Base-by-base conservation (phyloP, 2,888 invertebrate species). In the Watsonalla cultraria region DNA sequence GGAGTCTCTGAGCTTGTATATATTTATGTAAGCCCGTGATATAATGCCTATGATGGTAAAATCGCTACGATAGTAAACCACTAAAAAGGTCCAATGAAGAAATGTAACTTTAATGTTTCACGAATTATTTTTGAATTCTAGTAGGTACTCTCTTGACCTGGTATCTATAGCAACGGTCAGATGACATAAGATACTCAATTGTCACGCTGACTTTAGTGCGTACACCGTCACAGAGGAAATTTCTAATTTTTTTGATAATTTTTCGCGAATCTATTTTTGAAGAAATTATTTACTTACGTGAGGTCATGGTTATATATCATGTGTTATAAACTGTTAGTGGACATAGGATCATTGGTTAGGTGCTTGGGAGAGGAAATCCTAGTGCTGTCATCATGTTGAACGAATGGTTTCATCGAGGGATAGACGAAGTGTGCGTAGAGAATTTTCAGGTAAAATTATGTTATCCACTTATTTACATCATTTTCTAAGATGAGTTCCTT, bases 221-320 rank as follows among this genome's bases (percentile, higher is more conserved):
- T 83, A 79, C 75, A 82, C 37, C 76, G 74, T 79, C 72, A 78
- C 78, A 74, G 79, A 76, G 76, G 72, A 84, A 86, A 84, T 86
- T 89, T 86, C 80, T 82, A 86, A 82, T 82, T 88, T 89, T n/a
- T 87, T 78, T 78, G 63, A 79, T 82, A 82, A 86, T 89, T 90
- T 90, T 87, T 88, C 85, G 80, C 86, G 76, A 70, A 70, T 88
- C 82, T 88, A 86, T 90, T 90, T 90, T 90, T 84, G 88, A 90
- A 73, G 84, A 84, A 84, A 88, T 86, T 86, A 72, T 90, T 88
- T 90, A 86, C 85, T 82, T 80, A 78, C 74, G 76, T 75, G 74
- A 64, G 74, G 82, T 76, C 79, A 89, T 90, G 89, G 82, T 83
- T 69, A 78, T 78, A 75, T 88, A 90, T 88, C 84, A 90, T 90